Conservation (phyloP, 2,797 vertebrate genomes). For the Lateolabrax maculatus region DNA sequence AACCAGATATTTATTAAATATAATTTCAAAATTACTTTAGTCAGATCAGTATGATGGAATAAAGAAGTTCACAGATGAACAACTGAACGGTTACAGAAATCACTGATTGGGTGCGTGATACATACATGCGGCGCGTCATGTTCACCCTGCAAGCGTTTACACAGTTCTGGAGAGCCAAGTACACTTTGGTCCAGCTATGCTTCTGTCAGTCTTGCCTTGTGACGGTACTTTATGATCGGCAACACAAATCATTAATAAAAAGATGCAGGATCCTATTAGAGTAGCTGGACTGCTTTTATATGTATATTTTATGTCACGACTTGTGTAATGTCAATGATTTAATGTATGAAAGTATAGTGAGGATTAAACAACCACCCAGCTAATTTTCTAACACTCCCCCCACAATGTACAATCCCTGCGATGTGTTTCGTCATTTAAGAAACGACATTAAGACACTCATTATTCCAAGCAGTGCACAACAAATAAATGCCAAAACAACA, state of each 20-base stretch:
- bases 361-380: conserved; percentile 29
- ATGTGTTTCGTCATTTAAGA: conserved; percentile 17
- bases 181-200: conserved; percentile 28
- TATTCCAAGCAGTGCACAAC: conserved; percentile 48
- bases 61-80: conserved; percentile 80
- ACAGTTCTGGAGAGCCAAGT: conserved; percentile 31
- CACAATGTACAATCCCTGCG: conserved; percentile 39
- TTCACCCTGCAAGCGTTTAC: conserved; percentile 62
- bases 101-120: conserved; percentile 66
- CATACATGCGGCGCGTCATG: conserved; percentile 77
- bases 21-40: conserved; percentile 85
- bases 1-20: conserved; percentile 91
- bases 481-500: conserved; percentile 51
- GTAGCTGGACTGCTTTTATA: conserved; percentile 35
- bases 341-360: conserved; percentile 26
- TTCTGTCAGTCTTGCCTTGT: conserved; percentile 21
- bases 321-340: conserved; percentile 29
- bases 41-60: conserved; percentile 80
- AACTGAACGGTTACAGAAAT: conserved; percentile 81
- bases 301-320: conserved; percentile 11
- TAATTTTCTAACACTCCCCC: conserved; percentile 39
- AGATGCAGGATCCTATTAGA: conserved; percentile 20
- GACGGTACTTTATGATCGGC: conserved; percentile 15
- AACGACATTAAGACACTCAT: conserved; percentile 49
- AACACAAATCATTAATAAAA: conserved; percentile 33